Conservation (phyloP, 2,113 vertebrate genomes). For the Tringa solitaria region DNA sequence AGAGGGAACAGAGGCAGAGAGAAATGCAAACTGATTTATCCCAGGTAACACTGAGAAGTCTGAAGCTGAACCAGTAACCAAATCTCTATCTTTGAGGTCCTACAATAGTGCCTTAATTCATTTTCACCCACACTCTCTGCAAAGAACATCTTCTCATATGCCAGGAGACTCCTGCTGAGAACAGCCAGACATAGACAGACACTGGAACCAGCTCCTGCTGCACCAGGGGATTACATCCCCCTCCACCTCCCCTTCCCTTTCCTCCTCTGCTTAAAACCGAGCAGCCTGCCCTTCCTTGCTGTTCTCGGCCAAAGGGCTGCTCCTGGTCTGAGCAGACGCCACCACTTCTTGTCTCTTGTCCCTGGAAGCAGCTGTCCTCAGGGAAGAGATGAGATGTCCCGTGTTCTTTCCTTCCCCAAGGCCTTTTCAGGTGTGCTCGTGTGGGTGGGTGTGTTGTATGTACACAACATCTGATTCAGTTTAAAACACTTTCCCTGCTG, state of each 20-base stretch:
- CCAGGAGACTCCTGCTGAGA: constrained; percentile 10
- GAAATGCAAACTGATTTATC: neutral
- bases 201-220: neutral
- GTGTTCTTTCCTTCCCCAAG: neutral
- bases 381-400: neutral
- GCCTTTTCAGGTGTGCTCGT: neutral
- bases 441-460: constrained; percentile 10
- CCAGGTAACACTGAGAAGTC: neutral
- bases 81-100: neutral
- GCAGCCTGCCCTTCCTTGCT: neutral
- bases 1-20: neutral
- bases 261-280: neutral
- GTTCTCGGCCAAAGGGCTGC: neutral
- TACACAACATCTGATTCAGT: constrained; percentile 51
- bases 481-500: constrained; percentile 50
- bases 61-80: neutral
- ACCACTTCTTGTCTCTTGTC: neutral
- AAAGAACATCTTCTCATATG: neutral
- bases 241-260: neutral
- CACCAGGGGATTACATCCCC: neutral
- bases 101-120: neutral
- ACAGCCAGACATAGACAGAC: constrained; percentile 11
- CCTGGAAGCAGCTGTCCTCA: neutral
- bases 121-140: neutral
- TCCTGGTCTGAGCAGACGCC: neutral